Conservation (phyloP, 2,113 vertebrate species). For the Tringa solitaria region DNA sequence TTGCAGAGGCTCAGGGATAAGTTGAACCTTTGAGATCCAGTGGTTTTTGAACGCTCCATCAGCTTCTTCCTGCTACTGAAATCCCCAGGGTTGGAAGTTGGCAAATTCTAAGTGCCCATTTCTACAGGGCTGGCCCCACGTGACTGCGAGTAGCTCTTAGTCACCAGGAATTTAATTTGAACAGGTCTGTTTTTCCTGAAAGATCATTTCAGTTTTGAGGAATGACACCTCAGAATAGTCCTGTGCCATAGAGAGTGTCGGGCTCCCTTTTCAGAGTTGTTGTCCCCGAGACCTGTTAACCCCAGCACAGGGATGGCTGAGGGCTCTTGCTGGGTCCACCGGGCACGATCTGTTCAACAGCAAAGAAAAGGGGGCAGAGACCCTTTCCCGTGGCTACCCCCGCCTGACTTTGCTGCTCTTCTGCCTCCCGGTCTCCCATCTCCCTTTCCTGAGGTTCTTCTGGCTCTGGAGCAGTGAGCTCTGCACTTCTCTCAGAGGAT, state of each 20-base stretch:
- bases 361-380: neutral
- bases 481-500: neutral
- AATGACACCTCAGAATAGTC: neutral
- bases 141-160: neutral
- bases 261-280: no score
- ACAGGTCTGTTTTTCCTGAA: neutral
- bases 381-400: neutral
- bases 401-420: neutral
- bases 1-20: neutral
- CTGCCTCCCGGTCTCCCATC: accelerated
- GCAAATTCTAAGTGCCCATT: neutral
- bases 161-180: neutral
- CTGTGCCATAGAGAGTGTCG: neutral
- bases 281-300: no score
- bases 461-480: neutral
- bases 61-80: neutral
- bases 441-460: neutral
- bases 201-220: neutral
- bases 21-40: neutral
- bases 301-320: accelerated
- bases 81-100: neutral
- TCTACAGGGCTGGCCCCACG: no score
- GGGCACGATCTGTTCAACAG: no score
- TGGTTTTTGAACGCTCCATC: neutral
- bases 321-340: neutral